Conservation (phyloP, 1,140 invertebrate species). For the Drosophila tropicalis region DNA sequence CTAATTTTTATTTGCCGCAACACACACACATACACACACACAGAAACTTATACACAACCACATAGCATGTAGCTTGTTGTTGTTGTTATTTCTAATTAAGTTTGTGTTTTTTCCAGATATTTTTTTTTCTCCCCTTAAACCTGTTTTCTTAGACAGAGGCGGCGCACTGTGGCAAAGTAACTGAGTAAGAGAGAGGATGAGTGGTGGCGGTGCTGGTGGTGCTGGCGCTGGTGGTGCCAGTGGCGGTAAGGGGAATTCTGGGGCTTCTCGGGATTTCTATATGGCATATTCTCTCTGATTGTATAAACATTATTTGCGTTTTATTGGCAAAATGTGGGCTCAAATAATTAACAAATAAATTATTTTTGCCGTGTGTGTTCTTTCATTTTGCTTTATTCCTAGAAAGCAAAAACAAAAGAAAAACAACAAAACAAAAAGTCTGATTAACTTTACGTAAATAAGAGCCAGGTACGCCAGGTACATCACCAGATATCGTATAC, state of each 20-base stretch:
- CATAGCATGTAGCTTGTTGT: conserved; percentile 25
- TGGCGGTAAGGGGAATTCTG: conserved; percentile 26
- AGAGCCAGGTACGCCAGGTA: conserved; percentile 26
- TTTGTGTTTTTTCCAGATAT: conserved; percentile 36
- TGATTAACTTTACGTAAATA: conserved; percentile 42
- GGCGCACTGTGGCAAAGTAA: conserved; percentile 19
- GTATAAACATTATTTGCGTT: conserved; percentile 21
- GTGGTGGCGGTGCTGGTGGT: conserved; percentile 29
- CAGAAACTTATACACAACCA: not conserved
- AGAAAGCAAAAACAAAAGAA: conserved; percentile 39
- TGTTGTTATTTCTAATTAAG: conserved; percentile 69
- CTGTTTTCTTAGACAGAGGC: conserved; percentile 46
- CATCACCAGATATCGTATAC: conserved; percentile 10
- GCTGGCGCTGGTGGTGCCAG: not conserved
- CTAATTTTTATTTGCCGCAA: conserved; percentile 67
- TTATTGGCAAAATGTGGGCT: conserved; percentile 64
- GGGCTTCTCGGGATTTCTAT: conserved; percentile 41
- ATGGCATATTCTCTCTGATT: conserved; percentile 27
- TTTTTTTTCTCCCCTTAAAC: conserved; percentile 38
- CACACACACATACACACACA: conserved; percentile 1
- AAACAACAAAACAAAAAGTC: not conserved
- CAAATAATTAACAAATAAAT: conserved; percentile 71
- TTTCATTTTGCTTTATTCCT: conserved; percentile 41
- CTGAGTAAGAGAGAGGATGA: conserved; percentile 6
- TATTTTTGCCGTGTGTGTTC: conserved; percentile 18